Evolutionary conservation across 2,888 invertebrate genomes (phyloP), one percentile per base, ranked within the genome.

Genomic region (Amphipyra tragopoginis): DNA sequence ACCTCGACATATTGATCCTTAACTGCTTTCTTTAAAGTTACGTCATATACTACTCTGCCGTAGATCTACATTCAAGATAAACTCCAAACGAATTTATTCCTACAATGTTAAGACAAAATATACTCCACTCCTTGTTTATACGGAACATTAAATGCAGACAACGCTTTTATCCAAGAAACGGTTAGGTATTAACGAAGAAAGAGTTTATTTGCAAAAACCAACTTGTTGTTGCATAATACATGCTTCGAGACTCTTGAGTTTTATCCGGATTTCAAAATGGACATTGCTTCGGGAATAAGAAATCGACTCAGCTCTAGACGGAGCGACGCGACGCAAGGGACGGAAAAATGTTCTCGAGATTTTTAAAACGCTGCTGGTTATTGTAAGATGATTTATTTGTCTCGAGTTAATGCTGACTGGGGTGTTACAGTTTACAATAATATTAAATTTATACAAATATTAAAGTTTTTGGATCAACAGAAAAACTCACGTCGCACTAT

Each of bases 211-310:
- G 13, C 39, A 51, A 47, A 55, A 55, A 42, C 45, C 33, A 52
- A 33, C 14, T 45, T 36, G 49, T 57, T 57, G 26, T 54, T 62
- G 40, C 61, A 62, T 55, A 62, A 62, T 62, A 51, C 55, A 49
- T 39, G 47, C 42, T 51, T 45, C 43, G 44, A 58, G 48, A 62
- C 44, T 36, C 8, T 44, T 26, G 43, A 60, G 29, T 47, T 63
- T 66, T 55, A 70, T 51, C 33, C 40, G 29, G 58, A 58, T 58
- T 62, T 63, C 14, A 13, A 51, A 57, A 44, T 38, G 40, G 40
- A 13, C 8, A 14, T 21, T 43, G 51, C 38, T 58, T 11, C 14
- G 40, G 48, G 62, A 54, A 54, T 52, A 44, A 55, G 40, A 39
- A 10, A 68, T 52, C 49, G 52, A 51, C 36, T 29, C 21, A n/a